Evolutionary conservation across 2,797 vertebrate genomes (phyloP).

Genomic region (Mastacembelus armatus): DNA sequence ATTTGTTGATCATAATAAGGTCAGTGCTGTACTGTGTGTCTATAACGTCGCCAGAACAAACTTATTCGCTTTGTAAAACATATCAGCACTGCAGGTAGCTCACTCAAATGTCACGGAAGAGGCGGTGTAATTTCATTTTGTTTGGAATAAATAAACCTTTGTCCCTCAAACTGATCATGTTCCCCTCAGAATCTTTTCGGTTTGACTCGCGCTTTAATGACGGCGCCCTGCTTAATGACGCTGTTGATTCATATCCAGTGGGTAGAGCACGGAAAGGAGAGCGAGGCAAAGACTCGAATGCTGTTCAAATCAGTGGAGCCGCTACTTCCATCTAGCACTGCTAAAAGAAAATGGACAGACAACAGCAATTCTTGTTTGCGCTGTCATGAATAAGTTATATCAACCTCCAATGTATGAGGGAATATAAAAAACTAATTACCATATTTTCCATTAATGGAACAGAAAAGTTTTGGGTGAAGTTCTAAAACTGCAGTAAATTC

Average conservation of each 20-base stretch:
- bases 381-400: constrained; percentile 83
- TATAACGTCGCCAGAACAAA: constrained; percentile 38
- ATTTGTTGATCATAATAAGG: constrained; percentile 40
- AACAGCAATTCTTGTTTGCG: constrained; percentile 76
- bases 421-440: constrained; percentile 82
- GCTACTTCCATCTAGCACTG: constrained; percentile 37
- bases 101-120: constrained; percentile 77
- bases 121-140: constrained; percentile 81
- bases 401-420: constrained; percentile 73
- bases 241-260: constrained; percentile 78
- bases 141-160: constrained; percentile 82
- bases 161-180: constrained; percentile 79
- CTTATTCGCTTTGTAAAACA: constrained; percentile 79
- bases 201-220: constrained; percentile 81
- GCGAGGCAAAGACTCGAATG: constrained; percentile 57
- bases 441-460: constrained; percentile 84
- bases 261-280: constrained; percentile 57
- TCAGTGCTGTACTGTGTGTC: constrained; percentile 12
- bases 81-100: constrained; percentile 71
- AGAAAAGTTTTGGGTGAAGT: constrained; percentile 76
- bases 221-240: constrained; percentile 79
- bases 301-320: constrained; percentile 61
- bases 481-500: constrained; percentile 81
- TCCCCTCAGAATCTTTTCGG: constrained; percentile 75
- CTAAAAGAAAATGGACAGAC: constrained; percentile 73